Percentiles rank a stretch among this genome's conserved stretches.
Evolutionary conservation across 2,888 invertebrate species (phyloP).

Genomic region (Mongoloraphidia duomilia): DNA sequence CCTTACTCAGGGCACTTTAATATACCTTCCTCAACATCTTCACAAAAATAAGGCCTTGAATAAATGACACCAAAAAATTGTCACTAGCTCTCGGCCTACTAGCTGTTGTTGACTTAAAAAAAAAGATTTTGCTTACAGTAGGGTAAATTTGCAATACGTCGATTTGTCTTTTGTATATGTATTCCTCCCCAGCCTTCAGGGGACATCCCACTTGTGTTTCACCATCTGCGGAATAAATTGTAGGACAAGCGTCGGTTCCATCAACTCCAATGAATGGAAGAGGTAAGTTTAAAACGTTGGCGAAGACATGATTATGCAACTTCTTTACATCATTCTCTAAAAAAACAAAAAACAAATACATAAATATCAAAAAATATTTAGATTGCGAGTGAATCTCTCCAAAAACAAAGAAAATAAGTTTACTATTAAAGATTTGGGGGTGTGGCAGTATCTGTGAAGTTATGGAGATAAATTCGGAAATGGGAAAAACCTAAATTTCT

Average conservation of each 20-base stretch:
- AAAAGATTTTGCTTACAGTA: constrained; percentile 26
- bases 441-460: no score
- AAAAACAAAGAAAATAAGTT: no score
- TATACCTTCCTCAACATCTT: no score
- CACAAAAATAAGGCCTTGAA: no score
- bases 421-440: no score
- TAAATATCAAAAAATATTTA: neutral
- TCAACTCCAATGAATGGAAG: constrained; percentile 69
- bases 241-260: constrained; percentile 49
- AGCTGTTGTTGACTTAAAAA: neutral
- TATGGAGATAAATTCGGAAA: no score
- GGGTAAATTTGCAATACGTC: constrained; percentile 40
- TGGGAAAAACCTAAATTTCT: no score
- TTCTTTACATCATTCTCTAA: constrained; percentile 37
- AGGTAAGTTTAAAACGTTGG: constrained; percentile 42
- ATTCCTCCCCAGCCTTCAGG: constrained; percentile 48
- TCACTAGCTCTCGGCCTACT: no score
- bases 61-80: no score
- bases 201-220: constrained; percentile 48
- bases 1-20: no score
- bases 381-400: no score
- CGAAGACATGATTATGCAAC: constrained; percentile 46
- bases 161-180: constrained; percentile 52
- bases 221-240: constrained; percentile 42
- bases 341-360: constrained; percentile 17